phyloP scores from a whole-genome alignment of 2,888 invertebrate genomes.

The Polyommatus iphigenia region DNA sequence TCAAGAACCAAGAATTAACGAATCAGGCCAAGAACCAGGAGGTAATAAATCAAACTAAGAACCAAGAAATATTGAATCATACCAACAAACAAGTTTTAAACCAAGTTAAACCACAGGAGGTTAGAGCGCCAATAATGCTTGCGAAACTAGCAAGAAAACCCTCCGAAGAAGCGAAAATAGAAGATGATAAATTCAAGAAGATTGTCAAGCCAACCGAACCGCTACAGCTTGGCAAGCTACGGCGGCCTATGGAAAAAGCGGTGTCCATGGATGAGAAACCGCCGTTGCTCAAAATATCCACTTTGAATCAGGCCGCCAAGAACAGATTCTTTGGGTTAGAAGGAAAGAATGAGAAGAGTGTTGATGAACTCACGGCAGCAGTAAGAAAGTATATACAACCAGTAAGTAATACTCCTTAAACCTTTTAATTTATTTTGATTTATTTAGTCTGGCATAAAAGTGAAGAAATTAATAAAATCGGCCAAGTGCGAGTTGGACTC shows the following conservation, averaged over 20 bases:
- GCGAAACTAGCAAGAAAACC: conserved; percentile 66
- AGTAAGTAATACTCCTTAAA: conserved; percentile 49
- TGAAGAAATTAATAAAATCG: no score
- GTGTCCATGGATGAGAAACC: conserved; percentile 51
- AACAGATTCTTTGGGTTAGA: conserved; percentile 73
- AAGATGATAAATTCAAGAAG: conserved; percentile 58
- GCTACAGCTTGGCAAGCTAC: conserved; percentile 64
- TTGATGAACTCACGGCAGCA: conserved; percentile 69
- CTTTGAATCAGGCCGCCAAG: conserved; percentile 67
- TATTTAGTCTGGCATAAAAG: no score
- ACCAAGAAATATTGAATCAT: conserved; percentile 56
- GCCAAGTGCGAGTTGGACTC: no score
- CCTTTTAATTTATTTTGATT: no score
- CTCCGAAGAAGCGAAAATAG: conserved; percentile 57
- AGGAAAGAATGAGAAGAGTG: conserved; percentile 62
- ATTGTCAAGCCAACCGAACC: conserved; percentile 67
- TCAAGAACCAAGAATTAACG: conserved; percentile 58
- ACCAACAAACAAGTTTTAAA: conserved; percentile 53
- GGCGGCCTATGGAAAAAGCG: conserved; percentile 59
- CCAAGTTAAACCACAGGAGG: conserved; percentile 63
- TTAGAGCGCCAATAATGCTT: conserved; percentile 57
- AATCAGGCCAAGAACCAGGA: conserved; percentile 56
- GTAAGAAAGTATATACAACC: conserved; percentile 73
- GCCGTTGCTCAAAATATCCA: conserved; percentile 63
- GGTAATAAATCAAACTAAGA: conserved; percentile 60